Conservation (phyloP, 2,888 invertebrate species). For the Amblyteles armatorius region DNA sequence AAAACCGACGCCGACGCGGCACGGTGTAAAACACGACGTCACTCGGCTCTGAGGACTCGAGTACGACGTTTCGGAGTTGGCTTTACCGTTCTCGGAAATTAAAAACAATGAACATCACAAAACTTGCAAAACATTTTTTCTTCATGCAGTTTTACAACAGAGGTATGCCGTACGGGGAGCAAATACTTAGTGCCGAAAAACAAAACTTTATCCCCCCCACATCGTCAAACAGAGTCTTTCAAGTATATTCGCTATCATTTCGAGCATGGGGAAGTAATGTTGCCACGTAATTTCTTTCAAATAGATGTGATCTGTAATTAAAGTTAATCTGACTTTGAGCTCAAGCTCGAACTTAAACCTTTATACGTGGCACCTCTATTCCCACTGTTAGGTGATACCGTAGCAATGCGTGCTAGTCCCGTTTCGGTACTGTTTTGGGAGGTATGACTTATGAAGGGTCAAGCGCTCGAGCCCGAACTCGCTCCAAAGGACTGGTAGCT, state of each 20-base stretch:
- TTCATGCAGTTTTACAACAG: neutral
- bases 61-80: constrained; percentile 48
- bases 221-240: neutral
- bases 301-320: neutral
- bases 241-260: neutral
- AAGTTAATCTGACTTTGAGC: neutral
- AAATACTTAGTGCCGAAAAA: neutral
- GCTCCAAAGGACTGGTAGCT: too few relatives aligned
- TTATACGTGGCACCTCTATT: too few relatives aligned
- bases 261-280: neutral
- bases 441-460: too few relatives aligned
- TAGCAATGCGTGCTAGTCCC: too few relatives aligned
- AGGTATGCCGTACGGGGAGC: neutral
- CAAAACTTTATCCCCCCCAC: neutral
- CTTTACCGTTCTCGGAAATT: neutral
- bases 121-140: neutral
- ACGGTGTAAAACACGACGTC: constrained; percentile 42
- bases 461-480: too few relatives aligned
- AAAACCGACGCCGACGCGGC: constrained; percentile 56
- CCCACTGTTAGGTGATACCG: too few relatives aligned
- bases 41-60: constrained; percentile 63
- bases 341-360: neutral
- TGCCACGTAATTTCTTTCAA: neutral
- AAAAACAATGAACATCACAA: neutral
- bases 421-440: too few relatives aligned